phyloP scores from a whole-genome alignment of 2,113 vertebrate species.

The Hippocampus abdominalis region DNA sequence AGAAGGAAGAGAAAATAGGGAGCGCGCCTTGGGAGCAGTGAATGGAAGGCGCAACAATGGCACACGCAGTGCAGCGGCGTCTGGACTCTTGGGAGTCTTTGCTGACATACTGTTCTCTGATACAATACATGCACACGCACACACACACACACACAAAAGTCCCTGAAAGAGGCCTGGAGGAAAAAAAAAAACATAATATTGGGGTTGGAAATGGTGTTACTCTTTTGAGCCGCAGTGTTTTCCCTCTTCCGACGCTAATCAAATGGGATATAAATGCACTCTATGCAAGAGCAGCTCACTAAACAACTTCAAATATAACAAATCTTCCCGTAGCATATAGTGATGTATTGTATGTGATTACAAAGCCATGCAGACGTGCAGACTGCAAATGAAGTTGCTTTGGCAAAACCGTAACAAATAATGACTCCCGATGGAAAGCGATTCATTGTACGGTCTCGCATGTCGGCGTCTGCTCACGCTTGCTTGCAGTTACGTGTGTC shows the following conservation, averaged over 20 bases:
- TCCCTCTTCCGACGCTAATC: background rate
- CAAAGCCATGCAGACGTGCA: constrained; percentile 27
- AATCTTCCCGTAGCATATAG: background rate
- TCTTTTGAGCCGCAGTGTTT: background rate
- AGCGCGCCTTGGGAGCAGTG: constrained; percentile 15
- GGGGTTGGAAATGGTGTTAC: constrained; percentile 12
- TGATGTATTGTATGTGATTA: constrained; percentile 29
- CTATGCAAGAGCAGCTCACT: constrained; percentile 6
- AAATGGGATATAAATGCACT: constrained; percentile 8
- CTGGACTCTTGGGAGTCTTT: constrained; percentile 19
- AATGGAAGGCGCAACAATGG: constrained; percentile 18
- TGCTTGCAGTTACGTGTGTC: background rate
- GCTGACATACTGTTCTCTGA: constrained; percentile 26
- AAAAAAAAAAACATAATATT: constrained; percentile 4
- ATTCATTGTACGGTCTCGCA: constrained; percentile 12
- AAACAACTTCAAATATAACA: constrained; percentile 19
- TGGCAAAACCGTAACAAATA: constrained; percentile 39
- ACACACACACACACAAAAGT: background rate
- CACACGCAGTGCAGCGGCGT: constrained; percentile 15
- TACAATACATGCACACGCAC: constrained; percentile 6
- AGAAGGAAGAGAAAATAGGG: constrained; percentile 6
- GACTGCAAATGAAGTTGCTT: constrained; percentile 38
- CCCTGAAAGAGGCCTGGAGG: constrained; percentile 8
- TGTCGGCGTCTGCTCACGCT: background rate
- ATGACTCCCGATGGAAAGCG: constrained; percentile 37